Percentiles rank a stretch among this genome's conserved stretches.
These are phyloP conservation scores for Sinocyclocheilus grahami DNA, from an alignment of 2,113 vertebrate species.

Conservation along the genomic window DNA sequence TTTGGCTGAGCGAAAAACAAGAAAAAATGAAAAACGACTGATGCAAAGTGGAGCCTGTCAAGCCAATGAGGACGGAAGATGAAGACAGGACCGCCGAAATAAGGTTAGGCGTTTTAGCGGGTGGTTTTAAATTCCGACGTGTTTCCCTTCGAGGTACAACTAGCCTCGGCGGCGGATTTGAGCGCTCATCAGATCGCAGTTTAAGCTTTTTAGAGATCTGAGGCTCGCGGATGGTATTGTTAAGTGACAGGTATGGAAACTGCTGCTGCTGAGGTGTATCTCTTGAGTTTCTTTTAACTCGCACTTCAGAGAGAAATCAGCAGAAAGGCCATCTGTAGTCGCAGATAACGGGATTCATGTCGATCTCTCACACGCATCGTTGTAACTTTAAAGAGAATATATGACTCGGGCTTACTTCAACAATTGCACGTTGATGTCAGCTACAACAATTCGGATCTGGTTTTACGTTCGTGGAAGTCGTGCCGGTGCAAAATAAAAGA, in stretches of 20 bases:
- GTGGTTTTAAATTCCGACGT: constrained; percentile 43
- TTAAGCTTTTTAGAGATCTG: constrained; percentile 43
- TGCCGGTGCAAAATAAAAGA: background rate
- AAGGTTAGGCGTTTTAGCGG: constrained; percentile 33
- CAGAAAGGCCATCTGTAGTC: constrained; percentile 24
- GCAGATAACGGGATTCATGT: constrained; percentile 11
- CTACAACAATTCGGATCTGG: background rate
- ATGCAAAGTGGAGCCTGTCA: constrained; percentile 56
- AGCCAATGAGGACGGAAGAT: constrained; percentile 34
- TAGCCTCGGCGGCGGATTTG: constrained; percentile 51
- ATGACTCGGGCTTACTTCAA: constrained; percentile 7
- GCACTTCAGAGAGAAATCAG: constrained; percentile 18
- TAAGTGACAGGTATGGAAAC: constrained; percentile 32
- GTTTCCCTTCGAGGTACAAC: constrained; percentile 54
- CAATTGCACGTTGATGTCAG: background rate
- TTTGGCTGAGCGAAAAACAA: too few relatives aligned
- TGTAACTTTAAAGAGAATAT: constrained; percentile 27
- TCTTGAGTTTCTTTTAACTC: constrained; percentile 29
- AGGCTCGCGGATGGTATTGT: constrained; percentile 40
- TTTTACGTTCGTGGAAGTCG: background rate
- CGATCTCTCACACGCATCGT: background rate
- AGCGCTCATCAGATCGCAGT: constrained; percentile 58
- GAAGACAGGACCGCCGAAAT: constrained; percentile 18
- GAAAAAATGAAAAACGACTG: constrained; percentile 50
- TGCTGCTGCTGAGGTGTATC: constrained; percentile 17